Conservation (phyloP, 1,140 invertebrate species). For the Cydia amplana region DNA sequence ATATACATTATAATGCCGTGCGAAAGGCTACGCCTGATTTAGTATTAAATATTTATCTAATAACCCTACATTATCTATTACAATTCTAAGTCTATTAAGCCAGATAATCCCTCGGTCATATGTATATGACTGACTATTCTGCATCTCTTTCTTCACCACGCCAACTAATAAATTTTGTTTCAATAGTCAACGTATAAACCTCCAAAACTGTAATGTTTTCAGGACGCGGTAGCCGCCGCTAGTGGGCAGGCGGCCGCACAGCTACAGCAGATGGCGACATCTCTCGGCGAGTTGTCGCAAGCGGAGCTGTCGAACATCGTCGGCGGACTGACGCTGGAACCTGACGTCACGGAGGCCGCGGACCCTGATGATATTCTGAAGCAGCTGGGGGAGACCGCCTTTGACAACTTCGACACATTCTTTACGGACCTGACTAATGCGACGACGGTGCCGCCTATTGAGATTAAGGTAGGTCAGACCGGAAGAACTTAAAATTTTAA, state of each 20-base stretch:
- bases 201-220: constrained; percentile 46
- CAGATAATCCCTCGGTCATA: too few relatives aligned
- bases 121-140: too few relatives aligned
- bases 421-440: constrained; percentile 76
- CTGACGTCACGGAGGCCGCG: constrained; percentile 75
- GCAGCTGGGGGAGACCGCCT: constrained; percentile 84
- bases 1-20: neutral
- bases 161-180: too few relatives aligned
- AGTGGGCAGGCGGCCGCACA: constrained; percentile 65
- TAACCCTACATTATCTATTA: neutral
- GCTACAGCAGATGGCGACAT: constrained; percentile 72
- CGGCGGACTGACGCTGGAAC: constrained; percentile 74
- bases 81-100: neutral
- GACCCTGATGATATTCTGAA: constrained; percentile 87
- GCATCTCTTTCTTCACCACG: too few relatives aligned
- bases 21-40: constrained; percentile 14
- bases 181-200: neutral
- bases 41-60: neutral
- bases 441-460: constrained; percentile 68
- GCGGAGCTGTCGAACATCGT: constrained; percentile 84
- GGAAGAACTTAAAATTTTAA: too few relatives aligned
- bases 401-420: constrained; percentile 79
- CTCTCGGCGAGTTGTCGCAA: constrained; percentile 83
- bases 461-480: constrained; percentile 69
- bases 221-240: constrained; percentile 73